Percentiles rank a stretch among this genome's conserved stretches.
These are phyloP conservation scores for Crotalus viridis DNA, from an alignment of 2,113 vertebrate species.

Conservation along the genomic window DNA sequence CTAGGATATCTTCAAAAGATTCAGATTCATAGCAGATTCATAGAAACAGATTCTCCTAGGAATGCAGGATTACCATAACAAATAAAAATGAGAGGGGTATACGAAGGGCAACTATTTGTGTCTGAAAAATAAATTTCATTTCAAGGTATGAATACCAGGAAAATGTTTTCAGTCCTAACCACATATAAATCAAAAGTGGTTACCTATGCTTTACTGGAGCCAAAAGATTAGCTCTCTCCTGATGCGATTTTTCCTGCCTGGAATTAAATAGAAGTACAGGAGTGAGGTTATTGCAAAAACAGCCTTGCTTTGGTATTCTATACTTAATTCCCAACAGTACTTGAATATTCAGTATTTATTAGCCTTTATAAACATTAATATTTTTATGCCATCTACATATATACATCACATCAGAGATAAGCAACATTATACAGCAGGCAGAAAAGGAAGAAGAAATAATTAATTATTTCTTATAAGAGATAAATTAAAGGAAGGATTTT, in stretches of 20 bases:
- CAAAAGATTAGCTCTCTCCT: neutral
- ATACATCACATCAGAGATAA: neutral
- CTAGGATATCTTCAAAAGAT: constrained; percentile 40
- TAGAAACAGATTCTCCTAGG: constrained; percentile 49
- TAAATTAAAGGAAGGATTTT: neutral
- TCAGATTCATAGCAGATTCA: constrained; percentile 24
- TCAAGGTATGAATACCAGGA: constrained; percentile 21
- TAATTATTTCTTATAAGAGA: neutral
- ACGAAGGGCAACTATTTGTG: constrained; percentile 36
- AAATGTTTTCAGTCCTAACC: constrained; percentile 29
- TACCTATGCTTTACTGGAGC: neutral
- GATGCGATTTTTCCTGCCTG: neutral
- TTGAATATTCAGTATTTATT: neutral
- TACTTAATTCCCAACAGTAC: neutral
- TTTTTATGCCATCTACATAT: neutral
- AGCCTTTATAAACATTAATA: neutral
- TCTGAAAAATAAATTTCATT: constrained; percentile 47
- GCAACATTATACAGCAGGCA: neutral
- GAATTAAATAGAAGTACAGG: constrained; percentile 3
- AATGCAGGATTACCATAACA: constrained; percentile 34
- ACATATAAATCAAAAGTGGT: constrained; percentile 35
- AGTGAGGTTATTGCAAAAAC: neutral
- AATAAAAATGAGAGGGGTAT: constrained; percentile 46
- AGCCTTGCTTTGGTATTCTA: neutral
- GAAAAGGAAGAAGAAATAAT: neutral